These are phyloP conservation scores for Argynnis bischoffii DNA, from an alignment of 2,888 invertebrate species.

Conservation along the genomic window DNA sequence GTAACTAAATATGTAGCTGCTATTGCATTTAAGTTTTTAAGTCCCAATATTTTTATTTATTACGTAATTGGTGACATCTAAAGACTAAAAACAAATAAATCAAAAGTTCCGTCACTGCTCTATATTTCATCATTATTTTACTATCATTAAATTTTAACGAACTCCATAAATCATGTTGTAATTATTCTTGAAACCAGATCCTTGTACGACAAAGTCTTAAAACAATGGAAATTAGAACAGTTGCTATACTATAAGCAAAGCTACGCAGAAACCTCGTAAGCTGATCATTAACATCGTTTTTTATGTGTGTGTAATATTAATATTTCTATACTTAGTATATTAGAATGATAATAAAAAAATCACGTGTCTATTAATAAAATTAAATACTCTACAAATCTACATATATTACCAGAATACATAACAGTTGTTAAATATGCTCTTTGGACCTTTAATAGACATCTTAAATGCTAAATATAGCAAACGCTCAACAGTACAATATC, in stretches of 20 bases:
- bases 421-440: too few relatives aligned
- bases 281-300: slow-evolving; percentile 10
- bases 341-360: not conserved
- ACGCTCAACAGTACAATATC: too few relatives aligned
- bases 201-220: not conserved
- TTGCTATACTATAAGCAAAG: slow-evolving; percentile 1
- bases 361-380: too few relatives aligned
- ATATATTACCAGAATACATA: too few relatives aligned
- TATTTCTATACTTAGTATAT: not conserved
- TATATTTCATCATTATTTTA: too few relatives aligned
- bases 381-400: too few relatives aligned
- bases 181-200: slow-evolving; percentile 11
- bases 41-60: too few relatives aligned
- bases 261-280: slow-evolving; percentile 16
- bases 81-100: not conserved
- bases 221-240: slow-evolving; percentile 17
- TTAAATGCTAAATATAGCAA: too few relatives aligned
- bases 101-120: not conserved
- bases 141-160: not conserved
- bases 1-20: too few relatives aligned
- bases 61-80: too few relatives aligned
- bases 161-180: slow-evolving; percentile 7
- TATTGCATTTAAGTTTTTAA: too few relatives aligned
- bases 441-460: too few relatives aligned
- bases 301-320: slow-evolving; percentile 2